phyloP scores from a whole-genome alignment of 2,113 vertebrate species.

The Cyprinus carpio region DNA sequence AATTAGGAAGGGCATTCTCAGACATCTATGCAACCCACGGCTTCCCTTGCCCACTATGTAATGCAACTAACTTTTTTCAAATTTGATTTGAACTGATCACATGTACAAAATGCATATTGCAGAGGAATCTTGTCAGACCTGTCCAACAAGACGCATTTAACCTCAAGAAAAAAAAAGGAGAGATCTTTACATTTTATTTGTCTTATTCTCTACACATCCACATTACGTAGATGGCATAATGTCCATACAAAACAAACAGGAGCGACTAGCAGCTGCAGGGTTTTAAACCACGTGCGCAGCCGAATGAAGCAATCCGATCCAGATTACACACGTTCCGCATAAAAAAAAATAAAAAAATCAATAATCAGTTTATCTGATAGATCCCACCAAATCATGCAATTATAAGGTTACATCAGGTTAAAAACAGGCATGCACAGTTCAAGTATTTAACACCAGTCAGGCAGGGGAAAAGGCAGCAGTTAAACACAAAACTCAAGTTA shows the following conservation, averaged over 20 bases:
- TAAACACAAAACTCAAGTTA: background rate
- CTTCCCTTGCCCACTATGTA: conserved; percentile 18
- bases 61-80: conserved; percentile 1
- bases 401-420: background rate
- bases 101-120: too few species aligned
- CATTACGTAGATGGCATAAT: background rate
- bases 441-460: background rate
- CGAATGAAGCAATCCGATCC: background rate
- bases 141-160: background rate
- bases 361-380: background rate
- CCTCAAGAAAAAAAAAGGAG: background rate
- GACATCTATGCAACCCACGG: conserved; percentile 64
- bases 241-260: background rate
- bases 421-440: background rate
- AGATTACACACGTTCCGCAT: background rate
- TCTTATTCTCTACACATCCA: background rate
- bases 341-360: background rate
- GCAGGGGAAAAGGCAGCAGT: background rate
- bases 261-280: background rate
- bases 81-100: background rate
- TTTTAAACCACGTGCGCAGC: conserved; percentile 37
- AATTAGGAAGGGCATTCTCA: conserved; percentile 53
- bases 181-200: background rate
- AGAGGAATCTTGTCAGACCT: background rate
- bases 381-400: background rate